Evolutionary conservation across 2,797 vertebrate species (phyloP).

Genomic region (Heliangelus exortis): DNA sequence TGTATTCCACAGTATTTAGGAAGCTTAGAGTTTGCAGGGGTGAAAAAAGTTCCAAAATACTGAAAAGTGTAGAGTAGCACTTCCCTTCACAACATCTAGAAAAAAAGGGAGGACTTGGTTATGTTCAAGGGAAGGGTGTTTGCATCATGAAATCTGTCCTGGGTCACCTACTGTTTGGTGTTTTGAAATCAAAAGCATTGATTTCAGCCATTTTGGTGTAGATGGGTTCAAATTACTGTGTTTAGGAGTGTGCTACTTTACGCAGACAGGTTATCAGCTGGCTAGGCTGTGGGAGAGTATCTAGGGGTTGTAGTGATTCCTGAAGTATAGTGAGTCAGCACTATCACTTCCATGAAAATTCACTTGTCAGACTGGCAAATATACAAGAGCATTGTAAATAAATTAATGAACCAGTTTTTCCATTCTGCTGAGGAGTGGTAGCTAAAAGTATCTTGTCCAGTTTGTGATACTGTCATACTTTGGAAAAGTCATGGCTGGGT

Average conservation of each 20-base stretch:
- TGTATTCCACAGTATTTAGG: neutral
- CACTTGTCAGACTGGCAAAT: constrained; percentile 9
- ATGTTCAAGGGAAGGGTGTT: neutral
- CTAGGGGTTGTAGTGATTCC: constrained; percentile 7
- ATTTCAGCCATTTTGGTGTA: constrained; percentile 1
- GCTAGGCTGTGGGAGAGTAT: neutral
- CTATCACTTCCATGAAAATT: neutral
- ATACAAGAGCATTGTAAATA: neutral
- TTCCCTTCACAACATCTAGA: neutral
- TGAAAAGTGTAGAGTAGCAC: neutral
- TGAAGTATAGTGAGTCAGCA: constrained; percentile 37
- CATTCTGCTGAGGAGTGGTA: neutral
- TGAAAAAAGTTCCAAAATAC: neutral
- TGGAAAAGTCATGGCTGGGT: neutral
- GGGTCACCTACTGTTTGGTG: rapidly evolving
- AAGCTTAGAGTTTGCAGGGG: neutral
- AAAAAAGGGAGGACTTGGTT: neutral
- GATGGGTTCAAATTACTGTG: neutral
- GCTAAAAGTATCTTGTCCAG: rapidly evolving
- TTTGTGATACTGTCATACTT: neutral
- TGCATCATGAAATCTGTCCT: neutral
- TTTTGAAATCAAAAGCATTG: neutral
- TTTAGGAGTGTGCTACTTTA: neutral
- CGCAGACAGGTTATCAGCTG: neutral
- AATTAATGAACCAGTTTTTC: neutral